A percentile compares a stretch with the other conserved stretches of the same genome.
phyloP scores from a whole-genome alignment of 2,888 invertebrate genomes.

The Tridacna gigas region DNA sequence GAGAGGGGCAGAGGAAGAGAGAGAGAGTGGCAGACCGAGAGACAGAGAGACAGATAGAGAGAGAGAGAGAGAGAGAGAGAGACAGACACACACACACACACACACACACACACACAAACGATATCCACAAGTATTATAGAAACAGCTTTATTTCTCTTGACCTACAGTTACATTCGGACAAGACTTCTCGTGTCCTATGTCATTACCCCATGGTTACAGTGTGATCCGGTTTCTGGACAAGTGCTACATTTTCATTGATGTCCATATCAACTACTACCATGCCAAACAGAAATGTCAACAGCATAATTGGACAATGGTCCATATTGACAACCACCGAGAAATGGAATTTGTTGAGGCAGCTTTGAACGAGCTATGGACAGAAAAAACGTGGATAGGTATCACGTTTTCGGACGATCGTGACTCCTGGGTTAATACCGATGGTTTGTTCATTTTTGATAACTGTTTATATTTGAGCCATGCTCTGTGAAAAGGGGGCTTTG shows the following conservation, averaged over 20 bases:
- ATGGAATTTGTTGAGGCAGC: not conserved
- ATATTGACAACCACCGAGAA: not conserved
- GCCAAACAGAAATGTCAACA: not conserved
- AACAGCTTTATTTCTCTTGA: not conserved
- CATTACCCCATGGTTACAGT: not conserved
- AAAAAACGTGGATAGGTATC: slow-evolving; percentile 3
- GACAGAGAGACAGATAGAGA: no score
- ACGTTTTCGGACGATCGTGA: not conserved
- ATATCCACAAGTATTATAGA: no score
- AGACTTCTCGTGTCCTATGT: not conserved
- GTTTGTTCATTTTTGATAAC: not conserved
- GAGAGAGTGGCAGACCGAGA: no score
- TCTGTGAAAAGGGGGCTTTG: no score
- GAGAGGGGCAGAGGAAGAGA: no score
- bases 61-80: no score
- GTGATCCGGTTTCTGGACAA: slow-evolving; percentile 2
- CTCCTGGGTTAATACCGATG: not conserved
- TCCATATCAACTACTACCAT: not conserved
- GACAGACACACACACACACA: no score
- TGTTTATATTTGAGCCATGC: no score
- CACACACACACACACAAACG: no score
- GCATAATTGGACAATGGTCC: not conserved
- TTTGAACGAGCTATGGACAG: not conserved
- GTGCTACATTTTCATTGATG: slow-evolving; percentile 13
- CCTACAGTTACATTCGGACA: not conserved